Conservation (phyloP, 1,140 invertebrate genomes). For the Atta colombica region DNA sequence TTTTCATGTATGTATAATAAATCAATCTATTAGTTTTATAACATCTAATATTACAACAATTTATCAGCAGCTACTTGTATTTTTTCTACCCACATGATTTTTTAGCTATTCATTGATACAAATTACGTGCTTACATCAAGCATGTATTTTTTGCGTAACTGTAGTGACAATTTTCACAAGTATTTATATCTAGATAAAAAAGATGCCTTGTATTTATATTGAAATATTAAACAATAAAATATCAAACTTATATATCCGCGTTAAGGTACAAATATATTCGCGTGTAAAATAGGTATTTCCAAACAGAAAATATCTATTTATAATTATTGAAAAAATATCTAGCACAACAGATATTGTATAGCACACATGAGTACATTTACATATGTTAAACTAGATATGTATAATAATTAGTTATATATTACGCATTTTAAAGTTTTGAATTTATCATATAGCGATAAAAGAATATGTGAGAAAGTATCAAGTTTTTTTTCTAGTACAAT, state of each 20-base stretch:
- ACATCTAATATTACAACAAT: not conserved
- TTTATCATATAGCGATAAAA: not conserved
- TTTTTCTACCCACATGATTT: conserved; percentile 29
- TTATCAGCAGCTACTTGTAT: conserved; percentile 9
- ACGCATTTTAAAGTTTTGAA: conserved; percentile 8
- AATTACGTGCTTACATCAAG: conserved; percentile 35
- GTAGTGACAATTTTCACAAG: conserved; percentile 6
- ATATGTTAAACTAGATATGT: conserved; percentile 5
- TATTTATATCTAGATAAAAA: conserved; percentile 18
- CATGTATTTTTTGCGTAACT: conserved; percentile 1
- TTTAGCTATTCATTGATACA: not conserved
- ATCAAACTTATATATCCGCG: not conserved
- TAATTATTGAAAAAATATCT: not conserved
- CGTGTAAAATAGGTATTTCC: not conserved
- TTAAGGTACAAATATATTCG: not conserved
- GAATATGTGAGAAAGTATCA: not conserved
- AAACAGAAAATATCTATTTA: not conserved
- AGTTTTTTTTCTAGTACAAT: not conserved
- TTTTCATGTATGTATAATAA: not conserved
- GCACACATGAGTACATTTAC: not conserved
- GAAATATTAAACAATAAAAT: not conserved
- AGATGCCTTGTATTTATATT: not conserved
- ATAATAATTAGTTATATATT: conserved; percentile 17
- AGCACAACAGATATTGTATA: not conserved
- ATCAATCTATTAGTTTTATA: conserved; percentile 49